A percentile compares a stretch with the other conserved stretches of the same genome.
Conservation (phyloP, 2,888 invertebrate species). For the Phyllotreta cruciferae region DNA sequence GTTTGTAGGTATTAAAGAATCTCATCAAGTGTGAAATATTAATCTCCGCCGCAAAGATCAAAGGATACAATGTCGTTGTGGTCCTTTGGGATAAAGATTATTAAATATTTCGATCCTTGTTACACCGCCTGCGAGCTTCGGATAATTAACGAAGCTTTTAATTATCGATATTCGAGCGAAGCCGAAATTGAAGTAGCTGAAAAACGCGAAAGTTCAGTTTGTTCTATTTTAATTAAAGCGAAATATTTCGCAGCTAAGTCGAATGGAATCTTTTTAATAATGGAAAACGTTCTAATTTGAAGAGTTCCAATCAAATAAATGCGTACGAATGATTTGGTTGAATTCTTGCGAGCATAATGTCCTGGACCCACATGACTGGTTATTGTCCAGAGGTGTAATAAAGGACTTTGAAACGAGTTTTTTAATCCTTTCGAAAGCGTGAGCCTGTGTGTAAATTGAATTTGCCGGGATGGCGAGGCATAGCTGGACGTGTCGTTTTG, state of each 20-base stretch:
- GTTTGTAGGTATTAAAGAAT: constrained; percentile 32
- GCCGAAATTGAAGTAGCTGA: too few species aligned
- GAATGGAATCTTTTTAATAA: constrained; percentile 13
- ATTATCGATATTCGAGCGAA: background rate
- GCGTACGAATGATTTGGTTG: constrained; percentile 44
- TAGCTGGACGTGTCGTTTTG: constrained; percentile 55
- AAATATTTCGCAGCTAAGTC: too few species aligned
- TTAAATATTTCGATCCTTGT: constrained; percentile 7
- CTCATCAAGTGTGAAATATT: constrained; percentile 36
- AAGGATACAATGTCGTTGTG: constrained; percentile 17
- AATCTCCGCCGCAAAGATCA: constrained; percentile 31
- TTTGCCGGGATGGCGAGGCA: constrained; percentile 55
- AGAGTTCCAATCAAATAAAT: constrained; percentile 43
- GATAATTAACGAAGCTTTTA: background rate
- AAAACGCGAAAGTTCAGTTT: too few species aligned
- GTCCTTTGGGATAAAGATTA: constrained; percentile 22
- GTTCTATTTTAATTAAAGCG: too few species aligned
- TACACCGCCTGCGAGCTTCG: background rate
- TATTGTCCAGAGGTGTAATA: constrained; percentile 51
- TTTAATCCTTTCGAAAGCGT: constrained; percentile 53
- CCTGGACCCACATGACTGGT: constrained; percentile 45
- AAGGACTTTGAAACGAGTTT: constrained; percentile 52
- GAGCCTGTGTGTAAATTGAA: constrained; percentile 56
- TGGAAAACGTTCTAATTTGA: constrained; percentile 15
- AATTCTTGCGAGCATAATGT: constrained; percentile 45